A percentile compares a stretch with the other conserved stretches of the same genome.
These are phyloP conservation scores for Polyodon spathula DNA, from an alignment of 2,113 vertebrate species.

Conservation along the genomic window DNA sequence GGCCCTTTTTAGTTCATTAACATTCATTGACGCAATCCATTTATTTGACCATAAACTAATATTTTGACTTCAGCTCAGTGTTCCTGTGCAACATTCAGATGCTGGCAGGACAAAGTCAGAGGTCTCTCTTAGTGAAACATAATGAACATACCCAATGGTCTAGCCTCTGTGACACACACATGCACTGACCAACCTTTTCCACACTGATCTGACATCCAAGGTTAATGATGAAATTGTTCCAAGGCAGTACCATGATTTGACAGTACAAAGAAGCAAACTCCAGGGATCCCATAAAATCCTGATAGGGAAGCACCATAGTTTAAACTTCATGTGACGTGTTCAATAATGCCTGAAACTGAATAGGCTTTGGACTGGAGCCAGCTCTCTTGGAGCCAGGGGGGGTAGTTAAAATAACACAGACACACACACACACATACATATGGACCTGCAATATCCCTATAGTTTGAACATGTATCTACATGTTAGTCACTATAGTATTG, in stretches of 20 bases:
- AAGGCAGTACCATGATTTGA: no score
- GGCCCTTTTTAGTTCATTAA: conserved; percentile 34
- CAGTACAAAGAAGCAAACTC: neutral
- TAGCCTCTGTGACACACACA: no score
- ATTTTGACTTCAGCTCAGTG: conserved; percentile 23
- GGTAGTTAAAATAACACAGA: conserved; percentile 16
- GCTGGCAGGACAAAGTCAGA: conserved; percentile 12
- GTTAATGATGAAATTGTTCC: no score
- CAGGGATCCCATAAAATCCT: neutral
- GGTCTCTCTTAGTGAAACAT: neutral
- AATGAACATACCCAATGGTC: no score
- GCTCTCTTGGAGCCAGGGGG: conserved; percentile 30
- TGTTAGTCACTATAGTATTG: no score
- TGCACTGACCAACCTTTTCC: no score
- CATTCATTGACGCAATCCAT: conserved; percentile 32
- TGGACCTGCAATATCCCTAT: conserved; percentile 23
- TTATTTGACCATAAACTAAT: conserved; percentile 32
- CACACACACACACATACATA: conserved; percentile 14
- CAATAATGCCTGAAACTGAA: no score
- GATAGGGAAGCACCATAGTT: neutral
- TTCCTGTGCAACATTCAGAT: conserved; percentile 19
- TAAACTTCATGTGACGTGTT: no score
- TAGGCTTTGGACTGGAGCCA: no score
- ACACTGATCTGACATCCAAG: no score
- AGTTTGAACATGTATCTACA: conserved; percentile 25